phyloP scores from a whole-genome alignment of 30 jellyfish, hydroid and myxozoan genomes.

The Aurelia sp. region DNA sequence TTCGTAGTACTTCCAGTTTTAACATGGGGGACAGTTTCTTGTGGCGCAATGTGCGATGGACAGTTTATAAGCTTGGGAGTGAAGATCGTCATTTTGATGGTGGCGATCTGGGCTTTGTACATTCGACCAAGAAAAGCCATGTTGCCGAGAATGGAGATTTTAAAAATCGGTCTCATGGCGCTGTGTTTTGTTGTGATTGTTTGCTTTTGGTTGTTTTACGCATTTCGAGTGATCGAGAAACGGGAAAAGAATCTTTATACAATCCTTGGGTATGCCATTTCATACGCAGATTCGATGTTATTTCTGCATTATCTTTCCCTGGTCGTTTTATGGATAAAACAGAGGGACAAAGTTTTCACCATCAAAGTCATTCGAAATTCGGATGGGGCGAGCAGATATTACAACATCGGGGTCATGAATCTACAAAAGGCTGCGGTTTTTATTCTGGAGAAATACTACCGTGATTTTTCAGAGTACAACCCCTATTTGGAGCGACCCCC shows the following conservation, averaged over 20 bases:
- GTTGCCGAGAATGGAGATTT: constrained; percentile 80
- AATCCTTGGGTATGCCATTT: constrained; percentile 76
- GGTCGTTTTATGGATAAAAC: constrained; percentile 91
- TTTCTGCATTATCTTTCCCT: constrained; percentile 88
- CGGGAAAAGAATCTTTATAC: constrained; percentile 23
- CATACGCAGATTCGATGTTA: constrained; percentile 88
- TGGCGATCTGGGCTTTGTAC: constrained; percentile 97
- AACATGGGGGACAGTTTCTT: constrained; percentile 57
- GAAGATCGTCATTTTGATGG: constrained; percentile 78
- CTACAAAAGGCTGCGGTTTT: constrained; percentile 87
- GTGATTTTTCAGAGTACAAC: constrained; percentile 91
- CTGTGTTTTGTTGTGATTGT: constrained; percentile 60
- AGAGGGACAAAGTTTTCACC: constrained; percentile 76
- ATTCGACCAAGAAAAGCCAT: constrained; percentile 83
- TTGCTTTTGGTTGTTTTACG: constrained; percentile 93
- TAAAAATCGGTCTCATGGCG: constrained; percentile 85
- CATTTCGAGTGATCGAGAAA: constrained; percentile 77
- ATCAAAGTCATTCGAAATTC: constrained; percentile 85
- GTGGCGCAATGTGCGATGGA: constrained; percentile 84
- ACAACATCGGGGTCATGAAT: constrained; percentile 85
- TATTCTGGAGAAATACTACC: constrained; percentile 86
- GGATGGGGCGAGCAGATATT: constrained; percentile 88
- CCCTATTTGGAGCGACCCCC: constrained; percentile 90
- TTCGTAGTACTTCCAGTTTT: constrained; percentile 80
- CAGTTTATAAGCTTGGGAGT: constrained; percentile 87